Evolutionary conservation across 2,113 vertebrate species (phyloP).

Genomic region (Cyprinodon variegatus): DNA sequence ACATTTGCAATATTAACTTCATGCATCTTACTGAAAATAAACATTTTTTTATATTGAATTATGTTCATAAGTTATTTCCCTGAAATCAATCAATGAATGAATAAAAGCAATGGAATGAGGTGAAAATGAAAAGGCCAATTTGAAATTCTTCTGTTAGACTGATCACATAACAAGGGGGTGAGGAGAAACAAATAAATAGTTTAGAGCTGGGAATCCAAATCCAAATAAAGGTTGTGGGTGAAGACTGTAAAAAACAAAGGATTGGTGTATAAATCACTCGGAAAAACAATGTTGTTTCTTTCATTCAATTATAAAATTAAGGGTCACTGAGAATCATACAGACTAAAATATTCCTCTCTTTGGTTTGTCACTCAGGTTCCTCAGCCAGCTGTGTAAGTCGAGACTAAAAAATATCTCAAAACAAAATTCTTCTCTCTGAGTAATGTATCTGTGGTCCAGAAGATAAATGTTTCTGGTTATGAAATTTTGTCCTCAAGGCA

Average conservation of each 20-base stretch:
- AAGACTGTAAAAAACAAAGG: too few species aligned
- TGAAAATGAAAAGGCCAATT: too few species aligned
- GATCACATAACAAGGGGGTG: too few species aligned
- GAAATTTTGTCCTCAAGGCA: background rate
- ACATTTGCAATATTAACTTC: slow-evolving; percentile 53
- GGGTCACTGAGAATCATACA: background rate
- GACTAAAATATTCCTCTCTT: background rate
- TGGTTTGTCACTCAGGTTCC: background rate
- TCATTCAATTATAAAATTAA: background rate
- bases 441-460: background rate
- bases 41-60: slow-evolving; percentile 63
- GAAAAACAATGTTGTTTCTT: too few species aligned
- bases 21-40: slow-evolving; percentile 69
- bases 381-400: background rate
- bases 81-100: background rate
- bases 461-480: background rate
- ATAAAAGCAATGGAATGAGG: too few species aligned
- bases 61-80: background rate
- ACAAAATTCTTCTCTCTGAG: background rate
- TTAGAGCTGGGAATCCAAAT: too few species aligned
- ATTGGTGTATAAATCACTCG: too few species aligned
- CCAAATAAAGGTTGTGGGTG: too few species aligned
- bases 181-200: too few species aligned
- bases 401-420: background rate
- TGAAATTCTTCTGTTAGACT: too few species aligned